Evolutionary conservation across 2,113 vertebrate species (phyloP).

Genomic region (Hoplias malabaricus): DNA sequence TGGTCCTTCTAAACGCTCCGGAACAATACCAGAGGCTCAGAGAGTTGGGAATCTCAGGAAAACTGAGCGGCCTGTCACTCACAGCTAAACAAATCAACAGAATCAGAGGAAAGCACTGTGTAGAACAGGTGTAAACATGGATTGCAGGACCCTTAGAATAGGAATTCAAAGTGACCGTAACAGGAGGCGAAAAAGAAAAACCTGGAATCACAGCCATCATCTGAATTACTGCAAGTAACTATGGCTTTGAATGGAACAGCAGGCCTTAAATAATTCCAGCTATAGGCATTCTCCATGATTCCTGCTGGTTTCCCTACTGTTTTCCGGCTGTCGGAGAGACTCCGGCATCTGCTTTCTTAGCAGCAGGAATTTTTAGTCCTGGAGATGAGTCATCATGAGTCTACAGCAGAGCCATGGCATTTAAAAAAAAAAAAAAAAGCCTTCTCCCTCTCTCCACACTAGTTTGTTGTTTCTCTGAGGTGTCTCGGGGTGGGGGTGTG

Average conservation of each 20-base stretch:
- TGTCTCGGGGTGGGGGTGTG: not conserved
- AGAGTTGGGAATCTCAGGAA: not conserved
- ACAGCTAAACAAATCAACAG: not conserved
- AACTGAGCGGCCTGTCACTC: not conserved
- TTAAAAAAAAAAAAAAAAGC: conserved; percentile 12
- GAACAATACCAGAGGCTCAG: not conserved
- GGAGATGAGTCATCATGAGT: conserved; percentile 42
- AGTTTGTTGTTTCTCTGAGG: conserved; percentile 34
- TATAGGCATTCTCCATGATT: not conserved
- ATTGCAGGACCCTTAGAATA: not conserved
- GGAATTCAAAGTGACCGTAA: not conserved
- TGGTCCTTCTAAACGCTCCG: not conserved
- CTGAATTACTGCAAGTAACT: not conserved
- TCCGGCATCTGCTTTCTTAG: conserved; percentile 10
- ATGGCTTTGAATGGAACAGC: not conserved
- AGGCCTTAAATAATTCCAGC: not conserved
- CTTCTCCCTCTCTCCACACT: not conserved
- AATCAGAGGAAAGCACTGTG: not conserved
- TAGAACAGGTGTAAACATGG: not conserved
- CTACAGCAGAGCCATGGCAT: conserved; percentile 25
- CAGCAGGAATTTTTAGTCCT: conserved; percentile 27
- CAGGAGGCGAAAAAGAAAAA: not conserved
- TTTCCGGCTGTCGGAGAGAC: no score
- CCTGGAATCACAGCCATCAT: no score
- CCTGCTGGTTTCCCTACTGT: conserved; percentile 22